Evolutionary conservation across 1,140 invertebrate genomes (phyloP), one percentile per base, ranked within the genome.

Genomic region (Drosophila triauraria): DNA sequence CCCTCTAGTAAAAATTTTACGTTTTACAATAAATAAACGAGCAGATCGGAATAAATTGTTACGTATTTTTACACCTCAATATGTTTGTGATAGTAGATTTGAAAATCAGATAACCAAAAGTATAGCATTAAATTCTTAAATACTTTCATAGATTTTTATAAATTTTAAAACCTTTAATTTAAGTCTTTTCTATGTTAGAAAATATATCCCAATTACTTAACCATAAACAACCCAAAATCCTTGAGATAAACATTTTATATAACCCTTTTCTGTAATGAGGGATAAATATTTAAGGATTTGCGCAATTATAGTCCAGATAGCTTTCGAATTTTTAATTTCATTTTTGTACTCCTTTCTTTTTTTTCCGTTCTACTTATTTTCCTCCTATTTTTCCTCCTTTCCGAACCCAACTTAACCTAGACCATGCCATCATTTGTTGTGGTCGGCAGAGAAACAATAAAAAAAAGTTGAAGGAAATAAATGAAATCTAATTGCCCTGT

Each of bases 401-500:
- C 35, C 20, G 20, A 50, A 7, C 67, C 53, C 65, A 72, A 59
- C 69, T 72, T 72, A 71, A 51, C 67, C 69, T 72, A 72, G 44
- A 59, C 69, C 68, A 72, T 48, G 46, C 53, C 67, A 72, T 35
- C 69, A 72, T 59, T 72, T 72, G 46, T 71, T 72, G 67, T 72
- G 67, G 69, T 72, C 43, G 67, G 46, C 38, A 15, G 10, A 72
- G 46, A 20, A 43, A 71, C 44, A 51, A 42, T 68, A 50, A 72
- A 50, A 35, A 25, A 70, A 50, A 50, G 65, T 70, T 20, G 9
- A 48, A 47, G 30, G 69, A 72, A 72, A 71, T 72, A 72, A 72
- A 72, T 72, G 51, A 50, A 72, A 72, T 72, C 67, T 72, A 72
- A 71, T 72, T 72, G 69, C 64, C 68, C 69, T 48, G 65, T 57